Evolutionary conservation across 2,888 invertebrate genomes (phyloP).

Genomic region (Andrena bicolor): DNA sequence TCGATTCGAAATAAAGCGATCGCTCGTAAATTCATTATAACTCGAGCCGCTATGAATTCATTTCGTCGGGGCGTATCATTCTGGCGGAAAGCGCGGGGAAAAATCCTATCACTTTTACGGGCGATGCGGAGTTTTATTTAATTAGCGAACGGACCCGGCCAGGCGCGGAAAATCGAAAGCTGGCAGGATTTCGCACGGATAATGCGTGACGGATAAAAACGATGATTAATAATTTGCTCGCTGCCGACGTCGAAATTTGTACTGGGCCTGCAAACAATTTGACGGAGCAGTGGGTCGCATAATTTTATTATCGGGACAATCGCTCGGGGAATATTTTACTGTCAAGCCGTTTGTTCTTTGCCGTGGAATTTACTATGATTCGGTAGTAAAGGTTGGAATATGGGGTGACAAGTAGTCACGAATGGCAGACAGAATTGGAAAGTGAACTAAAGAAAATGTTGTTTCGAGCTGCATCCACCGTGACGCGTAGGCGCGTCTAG

Average conservation of each 20-base stretch:
- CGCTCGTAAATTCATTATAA: conserved; percentile 59
- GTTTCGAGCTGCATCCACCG: not conserved
- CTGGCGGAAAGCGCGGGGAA: not conserved
- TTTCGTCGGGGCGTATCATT: not conserved
- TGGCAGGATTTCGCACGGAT: not conserved
- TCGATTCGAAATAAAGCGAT: conserved; percentile 56
- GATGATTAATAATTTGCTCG: conserved; percentile 10
- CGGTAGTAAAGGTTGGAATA: too few species aligned
- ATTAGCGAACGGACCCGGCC: conserved; percentile 4
- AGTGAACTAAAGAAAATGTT: not conserved
- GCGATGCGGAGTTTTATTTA: conserved; percentile 17
- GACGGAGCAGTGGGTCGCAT: not conserved
- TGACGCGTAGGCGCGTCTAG: not conserved
- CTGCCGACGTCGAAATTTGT: not conserved
- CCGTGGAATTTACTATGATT: too few species aligned
- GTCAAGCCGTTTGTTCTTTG: not conserved
- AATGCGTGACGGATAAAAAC: not conserved
- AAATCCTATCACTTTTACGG: conserved; percentile 46
- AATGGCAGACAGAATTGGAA: not conserved
- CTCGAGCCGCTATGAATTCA: conserved; percentile 44
- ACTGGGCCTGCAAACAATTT: not conserved
- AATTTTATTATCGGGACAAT: not conserved
- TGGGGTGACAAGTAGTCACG: not conserved
- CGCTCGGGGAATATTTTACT: not conserved
- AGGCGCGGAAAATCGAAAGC: not conserved